Base-by-base conservation (phyloP, 53 echinoderm and acorn worm species). In the Patiria pectinifera region DNA sequence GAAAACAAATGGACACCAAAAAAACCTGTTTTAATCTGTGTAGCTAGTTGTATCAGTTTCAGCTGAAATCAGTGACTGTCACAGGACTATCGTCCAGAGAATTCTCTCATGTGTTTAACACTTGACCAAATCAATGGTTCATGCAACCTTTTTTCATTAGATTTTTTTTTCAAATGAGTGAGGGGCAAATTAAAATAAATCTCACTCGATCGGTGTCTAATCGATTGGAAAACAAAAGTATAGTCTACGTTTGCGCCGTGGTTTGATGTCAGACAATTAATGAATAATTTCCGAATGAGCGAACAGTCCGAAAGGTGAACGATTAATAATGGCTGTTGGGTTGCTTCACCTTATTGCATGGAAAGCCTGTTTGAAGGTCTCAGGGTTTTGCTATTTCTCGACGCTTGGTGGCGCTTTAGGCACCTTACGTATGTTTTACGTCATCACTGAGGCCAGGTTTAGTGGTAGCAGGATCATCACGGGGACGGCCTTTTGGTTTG, bases 201-300 rank as follows among this genome's bases (percentile, higher is more conserved):
- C 19, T 69, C 71, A 72, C 58, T 4, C 21, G 72, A 46, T 47
- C 71, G 86, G 23, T 86, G 19, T n/a, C 72, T 16, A 86, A 85
- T 85, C 85, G 59, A 71, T 86, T 71, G 86, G 69, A 69, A 18
- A 86, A 35, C 69, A 86, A 60, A 60, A 60, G 35, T 60, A 60
- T 60, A 2, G 2, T 60, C 60, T 11, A 60, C 35, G 35, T 35
- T 1, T 12, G 60, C 60, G 12, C 9, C 60, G 0, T 35, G 35
- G 35, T 35, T 35, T 35, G 60, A 86, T 48, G 72, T 86, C 43
- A 72, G 86, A 86, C 71, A 71, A 71, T 74, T 86, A 72, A 46
- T 44, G 13, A 70, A 48, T 47, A 86, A 48, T 53, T 70, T 72
- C 14, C 10, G 24, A 48, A 74, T 74, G 86, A 86, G 71, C 9